Conservation (phyloP, 1,140 invertebrate species). For the Linepithema humile region DNA sequence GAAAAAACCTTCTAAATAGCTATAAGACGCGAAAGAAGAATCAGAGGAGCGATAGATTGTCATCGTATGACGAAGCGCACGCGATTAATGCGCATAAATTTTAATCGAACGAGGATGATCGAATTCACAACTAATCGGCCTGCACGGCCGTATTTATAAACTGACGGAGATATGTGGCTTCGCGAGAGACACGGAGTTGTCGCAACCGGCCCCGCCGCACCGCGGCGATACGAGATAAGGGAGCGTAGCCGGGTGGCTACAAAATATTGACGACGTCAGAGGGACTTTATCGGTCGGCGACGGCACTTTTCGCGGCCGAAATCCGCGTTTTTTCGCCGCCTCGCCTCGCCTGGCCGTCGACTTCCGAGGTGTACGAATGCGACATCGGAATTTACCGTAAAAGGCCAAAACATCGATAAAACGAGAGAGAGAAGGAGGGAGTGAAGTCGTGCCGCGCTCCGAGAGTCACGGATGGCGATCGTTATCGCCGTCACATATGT, state of each 20-base stretch:
- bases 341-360: not conserved
- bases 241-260: conserved; percentile 40
- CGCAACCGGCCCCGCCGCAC: conserved; percentile 11
- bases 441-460: conserved; percentile 36
- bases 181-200: conserved; percentile 17
- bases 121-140: conserved; percentile 36
- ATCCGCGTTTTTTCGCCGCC: conserved; percentile 12
- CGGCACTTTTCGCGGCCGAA: conserved; percentile 24
- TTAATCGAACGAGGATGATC: conserved; percentile 32
- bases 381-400: conserved; percentile 43
- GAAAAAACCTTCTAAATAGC: too few relatives aligned
- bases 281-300: conserved; percentile 27
- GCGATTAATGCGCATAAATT: conserved; percentile 27
- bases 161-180: conserved; percentile 7
- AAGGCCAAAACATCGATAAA: conserved; percentile 30
- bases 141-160: conserved; percentile 23
- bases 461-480: conserved; percentile 47
- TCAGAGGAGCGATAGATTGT: not conserved
- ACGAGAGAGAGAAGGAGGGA: not conserved
- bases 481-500: conserved; percentile 51
- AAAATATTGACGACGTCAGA: conserved; percentile 50
- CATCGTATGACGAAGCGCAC: not conserved
- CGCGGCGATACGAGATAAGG: conserved; percentile 42
- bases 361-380: conserved; percentile 23
- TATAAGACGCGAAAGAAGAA: too few relatives aligned